A percentile compares a stretch with the other conserved stretches of the same genome.
Evolutionary conservation across 1,140 invertebrate genomes (phyloP).

Genomic region (Aculops lycopersici): DNA sequence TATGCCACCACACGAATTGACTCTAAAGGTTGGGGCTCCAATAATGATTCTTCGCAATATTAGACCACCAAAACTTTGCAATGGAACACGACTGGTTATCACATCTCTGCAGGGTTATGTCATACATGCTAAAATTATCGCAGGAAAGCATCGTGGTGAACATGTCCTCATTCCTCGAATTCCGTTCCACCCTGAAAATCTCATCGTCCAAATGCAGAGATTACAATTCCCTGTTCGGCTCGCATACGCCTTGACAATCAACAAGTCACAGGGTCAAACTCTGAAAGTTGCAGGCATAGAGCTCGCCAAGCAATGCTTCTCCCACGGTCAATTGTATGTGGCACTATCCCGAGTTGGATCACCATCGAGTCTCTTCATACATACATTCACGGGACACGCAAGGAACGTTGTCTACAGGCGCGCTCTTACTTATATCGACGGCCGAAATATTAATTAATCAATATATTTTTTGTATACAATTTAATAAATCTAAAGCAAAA

Average conservation of each 20-base stretch:
- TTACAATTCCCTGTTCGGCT: slow-evolving; percentile 20
- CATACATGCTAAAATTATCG: slow-evolving; percentile 4
- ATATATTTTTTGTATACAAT: too few species aligned
- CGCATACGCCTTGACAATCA: slow-evolving; percentile 21
- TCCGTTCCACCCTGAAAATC: slow-evolving; percentile 4
- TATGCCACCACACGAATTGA: slow-evolving; percentile 15
- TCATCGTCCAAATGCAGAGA: slow-evolving; percentile 14
- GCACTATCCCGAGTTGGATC: background rate
- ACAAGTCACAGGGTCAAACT: background rate
- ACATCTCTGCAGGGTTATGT: slow-evolving; percentile 8
- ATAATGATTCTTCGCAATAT: slow-evolving; percentile 17
- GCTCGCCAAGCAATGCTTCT: slow-evolving; percentile 3
- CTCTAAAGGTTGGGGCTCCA: slow-evolving; percentile 14
- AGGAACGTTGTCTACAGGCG: background rate
- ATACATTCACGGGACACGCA: background rate
- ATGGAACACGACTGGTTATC: slow-evolving; percentile 15
- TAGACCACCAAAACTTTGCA: slow-evolving; percentile 13
- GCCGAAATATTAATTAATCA: too few species aligned
- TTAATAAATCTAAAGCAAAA: too few species aligned
- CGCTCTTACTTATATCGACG: too few species aligned
- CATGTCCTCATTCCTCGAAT: slow-evolving; percentile 10
- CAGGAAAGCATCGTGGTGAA: slow-evolving; percentile 1
- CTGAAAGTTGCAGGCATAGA: slow-evolving; percentile 1
- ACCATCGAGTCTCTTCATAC: background rate
- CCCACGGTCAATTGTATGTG: slow-evolving; percentile 9